These are phyloP conservation scores for Drosophila neutralis DNA, from an alignment of 2,888 invertebrate genomes.

Conservation along the genomic window DNA sequence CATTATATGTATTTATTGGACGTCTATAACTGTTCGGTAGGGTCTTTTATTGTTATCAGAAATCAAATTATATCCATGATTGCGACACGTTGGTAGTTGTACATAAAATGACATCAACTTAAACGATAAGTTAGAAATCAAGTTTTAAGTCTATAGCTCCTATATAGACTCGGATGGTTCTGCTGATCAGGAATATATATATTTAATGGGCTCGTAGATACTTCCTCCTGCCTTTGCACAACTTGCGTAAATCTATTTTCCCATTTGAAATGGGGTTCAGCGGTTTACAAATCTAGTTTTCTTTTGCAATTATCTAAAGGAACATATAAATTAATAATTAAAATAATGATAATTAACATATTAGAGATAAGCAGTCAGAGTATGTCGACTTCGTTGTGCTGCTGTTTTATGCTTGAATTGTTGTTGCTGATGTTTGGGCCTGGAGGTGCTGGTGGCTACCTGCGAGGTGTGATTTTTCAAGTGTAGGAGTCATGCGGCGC, in stretches of 20 bases:
- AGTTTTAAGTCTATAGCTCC: not conserved
- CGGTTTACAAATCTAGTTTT: no score
- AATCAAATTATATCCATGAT: not conserved
- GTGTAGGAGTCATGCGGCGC: constrained; percentile 82
- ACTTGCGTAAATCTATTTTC: no score
- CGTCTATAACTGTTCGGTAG: no score
- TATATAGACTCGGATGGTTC: not conserved
- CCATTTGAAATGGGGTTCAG: no score
- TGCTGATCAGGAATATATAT: not conserved
- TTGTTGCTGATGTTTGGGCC: constrained; percentile 24
- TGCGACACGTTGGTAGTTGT: not conserved
- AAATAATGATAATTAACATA: not conserved
- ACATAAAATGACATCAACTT: not conserved
- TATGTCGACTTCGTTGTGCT: not conserved
- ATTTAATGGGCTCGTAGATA: no score
- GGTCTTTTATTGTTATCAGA: no score
- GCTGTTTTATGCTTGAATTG: not conserved
- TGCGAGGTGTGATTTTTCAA: constrained; percentile 80
- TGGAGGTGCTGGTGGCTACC: constrained; percentile 34
- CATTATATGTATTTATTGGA: not conserved
- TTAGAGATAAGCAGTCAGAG: constrained; percentile 2
- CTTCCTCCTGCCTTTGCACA: no score
- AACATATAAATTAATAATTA: not conserved
- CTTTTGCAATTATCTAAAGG: not conserved
- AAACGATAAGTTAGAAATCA: not conserved